These are phyloP conservation scores for Phrynocephalus forsythii DNA, from an alignment of 2,797 vertebrate genomes.

Conservation along the genomic window DNA sequence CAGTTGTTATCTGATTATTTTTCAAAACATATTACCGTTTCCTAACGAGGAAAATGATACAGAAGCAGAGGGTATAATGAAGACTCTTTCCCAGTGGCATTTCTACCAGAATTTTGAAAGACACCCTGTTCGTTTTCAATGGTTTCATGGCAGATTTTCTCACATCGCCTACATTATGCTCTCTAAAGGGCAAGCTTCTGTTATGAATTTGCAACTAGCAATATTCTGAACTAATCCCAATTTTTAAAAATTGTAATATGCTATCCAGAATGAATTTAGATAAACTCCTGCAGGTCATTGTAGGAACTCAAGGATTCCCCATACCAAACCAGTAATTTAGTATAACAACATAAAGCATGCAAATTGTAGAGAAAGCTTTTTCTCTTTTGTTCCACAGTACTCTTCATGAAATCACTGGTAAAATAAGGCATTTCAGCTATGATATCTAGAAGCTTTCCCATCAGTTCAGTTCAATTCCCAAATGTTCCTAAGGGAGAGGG, in stretches of 20 bases:
- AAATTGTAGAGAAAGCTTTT: neutral
- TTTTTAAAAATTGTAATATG: conserved; percentile 35
- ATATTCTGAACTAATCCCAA: conserved; percentile 38
- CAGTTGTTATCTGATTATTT: too few relatives aligned
- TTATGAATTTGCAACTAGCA: conserved; percentile 48
- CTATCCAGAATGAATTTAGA: neutral
- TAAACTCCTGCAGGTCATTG: conserved; percentile 39
- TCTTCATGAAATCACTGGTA: neutral
- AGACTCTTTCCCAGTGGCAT: neutral
- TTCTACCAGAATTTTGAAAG: conserved; percentile 38
- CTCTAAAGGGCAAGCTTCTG: conserved; percentile 52
- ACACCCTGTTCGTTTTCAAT: conserved; percentile 44
- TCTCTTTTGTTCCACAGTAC: neutral
- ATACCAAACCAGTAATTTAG: neutral
- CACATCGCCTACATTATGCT: conserved; percentile 44
- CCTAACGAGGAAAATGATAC: neutral
- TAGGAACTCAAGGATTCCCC: conserved; percentile 23
- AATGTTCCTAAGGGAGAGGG: neutral
- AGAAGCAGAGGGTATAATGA: neutral
- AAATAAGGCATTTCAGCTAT: neutral
- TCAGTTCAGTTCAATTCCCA: neutral
- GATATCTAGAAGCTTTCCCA: neutral
- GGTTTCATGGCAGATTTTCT: conserved; percentile 47
- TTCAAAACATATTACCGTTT: too few relatives aligned
- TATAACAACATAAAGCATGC: neutral